Percentiles rank a stretch among this genome's conserved stretches.
Evolutionary conservation across 2,797 vertebrate genomes (phyloP).

Genomic region (Dipus sagitta): DNA sequence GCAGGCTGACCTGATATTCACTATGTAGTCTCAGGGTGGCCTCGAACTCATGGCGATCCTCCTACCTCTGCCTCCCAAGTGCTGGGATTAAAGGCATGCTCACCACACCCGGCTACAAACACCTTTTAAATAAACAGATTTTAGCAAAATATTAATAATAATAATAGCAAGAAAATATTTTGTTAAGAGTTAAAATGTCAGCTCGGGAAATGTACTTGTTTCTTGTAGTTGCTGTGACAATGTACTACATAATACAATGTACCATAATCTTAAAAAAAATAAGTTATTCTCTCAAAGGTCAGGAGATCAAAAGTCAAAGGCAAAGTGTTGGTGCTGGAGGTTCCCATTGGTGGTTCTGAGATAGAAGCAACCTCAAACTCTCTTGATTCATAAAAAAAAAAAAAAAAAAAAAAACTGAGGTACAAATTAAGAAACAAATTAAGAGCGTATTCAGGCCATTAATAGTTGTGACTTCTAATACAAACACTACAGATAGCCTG

Average conservation of each 20-base stretch:
- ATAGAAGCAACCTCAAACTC: neutral
- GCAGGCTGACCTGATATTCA: no score
- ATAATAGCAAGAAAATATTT: no score
- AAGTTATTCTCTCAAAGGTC: neutral
- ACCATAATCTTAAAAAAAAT: no score
- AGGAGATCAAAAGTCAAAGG: slow-evolving; percentile 4
- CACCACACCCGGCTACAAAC: no score
- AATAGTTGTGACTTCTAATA: neutral
- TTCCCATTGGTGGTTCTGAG: neutral
- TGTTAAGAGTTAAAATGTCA: neutral
- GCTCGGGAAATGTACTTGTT: neutral
- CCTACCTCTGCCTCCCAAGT: no score
- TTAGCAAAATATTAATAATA: neutral
- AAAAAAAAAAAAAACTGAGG: neutral
- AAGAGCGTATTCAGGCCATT: neutral
- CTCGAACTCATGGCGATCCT: no score
- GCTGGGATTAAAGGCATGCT: no score
- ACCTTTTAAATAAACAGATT: neutral
- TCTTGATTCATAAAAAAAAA: neutral
- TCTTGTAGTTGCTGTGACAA: neutral
- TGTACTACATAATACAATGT: neutral
- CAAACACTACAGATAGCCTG: neutral
- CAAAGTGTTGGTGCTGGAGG: neutral
- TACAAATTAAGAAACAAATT: neutral
- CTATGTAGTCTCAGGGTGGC: no score